Evolutionary conservation across 2,113 vertebrate genomes (phyloP).

Genomic region (Elephas maximus): DNA sequence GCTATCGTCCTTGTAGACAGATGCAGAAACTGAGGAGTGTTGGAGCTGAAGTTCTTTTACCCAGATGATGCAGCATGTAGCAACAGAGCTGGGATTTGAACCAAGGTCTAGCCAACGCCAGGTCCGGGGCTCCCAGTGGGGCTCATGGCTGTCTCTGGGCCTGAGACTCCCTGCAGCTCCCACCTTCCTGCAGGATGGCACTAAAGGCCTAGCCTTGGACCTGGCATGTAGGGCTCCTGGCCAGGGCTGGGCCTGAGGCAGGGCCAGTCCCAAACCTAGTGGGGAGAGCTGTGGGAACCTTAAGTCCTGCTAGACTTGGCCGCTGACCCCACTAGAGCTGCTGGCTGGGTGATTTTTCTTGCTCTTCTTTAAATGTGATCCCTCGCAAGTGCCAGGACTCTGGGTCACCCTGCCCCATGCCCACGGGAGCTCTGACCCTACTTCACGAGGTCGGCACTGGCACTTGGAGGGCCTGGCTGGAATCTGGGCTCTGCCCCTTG

Average conservation of each 20-base stretch:
- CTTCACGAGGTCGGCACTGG: neutral
- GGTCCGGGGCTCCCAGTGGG: neutral
- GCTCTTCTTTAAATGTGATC: neutral
- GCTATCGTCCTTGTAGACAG: fast-evolving
- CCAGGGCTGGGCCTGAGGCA: neutral
- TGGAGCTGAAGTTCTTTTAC: neutral
- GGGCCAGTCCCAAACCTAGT: neutral
- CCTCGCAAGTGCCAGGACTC: neutral
- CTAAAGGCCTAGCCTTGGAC: neutral
- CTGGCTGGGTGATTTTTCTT: neutral
- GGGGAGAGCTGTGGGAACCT: neutral
- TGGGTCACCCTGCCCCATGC: neutral
- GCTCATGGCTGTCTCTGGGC: fast-evolving
- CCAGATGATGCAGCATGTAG: fast-evolving
- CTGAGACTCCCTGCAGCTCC: neutral
- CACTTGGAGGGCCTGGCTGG: neutral
- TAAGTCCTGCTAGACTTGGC: neutral
- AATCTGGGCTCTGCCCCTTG: neutral
- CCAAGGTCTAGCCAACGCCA: neutral
- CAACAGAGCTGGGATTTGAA: neutral
- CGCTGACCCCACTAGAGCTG: neutral
- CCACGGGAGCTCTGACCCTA: neutral
- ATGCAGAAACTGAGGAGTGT: neutral
- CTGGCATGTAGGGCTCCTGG: neutral
- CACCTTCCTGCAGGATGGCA: neutral